These are phyloP conservation scores for Panthera leo DNA, from an alignment of 2,113 vertebrate species.

Conservation along the genomic window DNA sequence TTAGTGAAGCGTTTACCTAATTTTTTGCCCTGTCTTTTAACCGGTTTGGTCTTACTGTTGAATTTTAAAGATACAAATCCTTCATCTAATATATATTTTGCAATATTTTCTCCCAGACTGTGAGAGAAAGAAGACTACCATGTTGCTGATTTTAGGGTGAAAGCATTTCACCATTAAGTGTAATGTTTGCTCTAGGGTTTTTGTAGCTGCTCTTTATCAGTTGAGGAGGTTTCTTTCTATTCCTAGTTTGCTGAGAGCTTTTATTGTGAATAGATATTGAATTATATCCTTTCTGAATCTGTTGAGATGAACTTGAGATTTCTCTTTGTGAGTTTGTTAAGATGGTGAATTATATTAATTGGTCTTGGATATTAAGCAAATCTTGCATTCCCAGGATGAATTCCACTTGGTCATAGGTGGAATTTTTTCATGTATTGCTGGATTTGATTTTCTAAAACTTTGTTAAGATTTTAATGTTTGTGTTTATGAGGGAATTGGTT, in stretches of 20 bases:
- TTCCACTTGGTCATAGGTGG: background rate
- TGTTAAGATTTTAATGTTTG: background rate
- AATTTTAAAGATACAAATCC: background rate
- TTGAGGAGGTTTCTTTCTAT: constrained; percentile 34
- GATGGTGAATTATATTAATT: background rate
- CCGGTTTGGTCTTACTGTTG: background rate
- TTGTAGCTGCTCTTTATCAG: background rate
- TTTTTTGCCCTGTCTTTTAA: background rate
- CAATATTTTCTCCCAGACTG: background rate
- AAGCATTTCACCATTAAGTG: background rate
- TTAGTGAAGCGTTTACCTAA: background rate
- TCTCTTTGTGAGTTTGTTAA: background rate
- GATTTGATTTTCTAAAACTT: constrained; percentile 6
- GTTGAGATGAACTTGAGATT: constrained; percentile 11
- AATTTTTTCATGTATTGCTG: background rate
- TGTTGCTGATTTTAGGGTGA: background rate
- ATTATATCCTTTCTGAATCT: background rate
- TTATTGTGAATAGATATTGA: background rate
- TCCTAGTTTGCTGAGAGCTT: background rate
- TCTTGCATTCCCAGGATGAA: background rate
- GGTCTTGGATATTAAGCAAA: background rate
- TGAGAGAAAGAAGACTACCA: background rate
- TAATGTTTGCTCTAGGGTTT: background rate
- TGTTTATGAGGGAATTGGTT: background rate
- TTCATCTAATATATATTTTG: background rate